These are phyloP conservation scores for Gavia stellata DNA, from an alignment of 2,113 vertebrate genomes.

Conservation along the genomic window DNA sequence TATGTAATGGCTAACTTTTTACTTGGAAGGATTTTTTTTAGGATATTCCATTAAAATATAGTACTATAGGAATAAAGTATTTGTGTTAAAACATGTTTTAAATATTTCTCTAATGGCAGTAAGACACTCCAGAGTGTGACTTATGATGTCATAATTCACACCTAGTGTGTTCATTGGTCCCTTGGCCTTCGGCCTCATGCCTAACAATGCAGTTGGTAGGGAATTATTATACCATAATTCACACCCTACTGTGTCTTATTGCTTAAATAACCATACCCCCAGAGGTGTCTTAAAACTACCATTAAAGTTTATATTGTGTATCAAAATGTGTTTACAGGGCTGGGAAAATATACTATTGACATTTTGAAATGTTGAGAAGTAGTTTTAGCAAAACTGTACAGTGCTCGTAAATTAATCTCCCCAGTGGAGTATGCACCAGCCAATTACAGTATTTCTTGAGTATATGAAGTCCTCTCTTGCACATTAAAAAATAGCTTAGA, in stretches of 20 bases:
- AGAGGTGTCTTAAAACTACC: conserved; percentile 59
- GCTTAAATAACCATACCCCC: conserved; percentile 57
- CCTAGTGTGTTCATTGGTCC: conserved; percentile 44
- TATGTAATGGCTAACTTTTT: neutral
- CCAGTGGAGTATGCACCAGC: conserved; percentile 33
- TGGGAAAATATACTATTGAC: conserved; percentile 59
- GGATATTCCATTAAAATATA: neutral
- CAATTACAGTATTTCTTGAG: conserved; percentile 49
- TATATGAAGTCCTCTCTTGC: conserved; percentile 29
- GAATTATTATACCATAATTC: conserved; percentile 66
- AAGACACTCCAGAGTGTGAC: conserved; percentile 42
- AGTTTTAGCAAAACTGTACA: conserved; percentile 62
- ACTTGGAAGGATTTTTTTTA: neutral
- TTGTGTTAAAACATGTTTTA: conserved; percentile 34
- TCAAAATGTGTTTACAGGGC: conserved; percentile 69
- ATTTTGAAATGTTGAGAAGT: conserved; percentile 53
- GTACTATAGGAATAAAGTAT: neutral
- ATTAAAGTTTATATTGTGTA: conserved; percentile 66
- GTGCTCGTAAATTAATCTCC: conserved; percentile 60
- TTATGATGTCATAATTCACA: conserved; percentile 59
- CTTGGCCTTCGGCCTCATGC: conserved; percentile 29
- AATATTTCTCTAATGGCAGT: conserved; percentile 44
- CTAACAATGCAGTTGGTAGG: conserved; percentile 64
- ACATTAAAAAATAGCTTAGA: conserved; percentile 37
- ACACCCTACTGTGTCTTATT: conserved; percentile 55